Evolutionary conservation across 2,888 invertebrate species (phyloP), one percentile per base, ranked within the genome.

Genomic region (Drosophila bunnanda): DNA sequence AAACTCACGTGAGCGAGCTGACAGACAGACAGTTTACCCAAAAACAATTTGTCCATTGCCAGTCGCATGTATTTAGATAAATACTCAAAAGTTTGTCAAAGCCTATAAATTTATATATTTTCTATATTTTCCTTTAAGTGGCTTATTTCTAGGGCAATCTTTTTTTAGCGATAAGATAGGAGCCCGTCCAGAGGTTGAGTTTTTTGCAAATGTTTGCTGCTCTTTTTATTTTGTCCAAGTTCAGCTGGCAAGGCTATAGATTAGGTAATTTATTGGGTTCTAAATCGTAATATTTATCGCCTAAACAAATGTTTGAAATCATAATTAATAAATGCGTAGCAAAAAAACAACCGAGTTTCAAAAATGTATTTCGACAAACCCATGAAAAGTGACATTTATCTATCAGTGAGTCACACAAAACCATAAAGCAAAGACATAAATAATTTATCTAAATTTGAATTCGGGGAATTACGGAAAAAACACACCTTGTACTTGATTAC

Each of bases 31-130:
- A 55, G 57, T 62, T 71, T 65, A 65, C 61, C 71, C 71, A 81
- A 73, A 75, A 76, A 75, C 85, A 89, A 83, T 89, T 87, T 83
- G 82, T 89, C 79, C 77, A 60, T 57, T 70, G 70, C 80, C 67
- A 86, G 67, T 65, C 75, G 55, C 54, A 52, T 55, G 58, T 25
- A 44, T 44, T 68, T 30, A 54, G 46, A 57, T 61, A 50, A 44
- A 64, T 61, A 25, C 6, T 66, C 46, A 50, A n/a, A n/a, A 41
- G 22, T 58, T 52, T 52, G 48, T 22, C 4, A 57, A n/a, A 38
- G 39, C 20, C 15, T 22, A 43, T 9, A 22, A 9, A 2, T 39
- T 15, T 36, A n/a, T 60, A 28, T 13, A 17, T 17, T 13, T 8
- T 30, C 36, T 20, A n/a, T 34, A 10, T 17, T 28, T 17, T 20